Evolutionary conservation across 2,888 invertebrate genomes (phyloP), one percentile per base, ranked within the genome.

Genomic region (Tipula confusa): DNA sequence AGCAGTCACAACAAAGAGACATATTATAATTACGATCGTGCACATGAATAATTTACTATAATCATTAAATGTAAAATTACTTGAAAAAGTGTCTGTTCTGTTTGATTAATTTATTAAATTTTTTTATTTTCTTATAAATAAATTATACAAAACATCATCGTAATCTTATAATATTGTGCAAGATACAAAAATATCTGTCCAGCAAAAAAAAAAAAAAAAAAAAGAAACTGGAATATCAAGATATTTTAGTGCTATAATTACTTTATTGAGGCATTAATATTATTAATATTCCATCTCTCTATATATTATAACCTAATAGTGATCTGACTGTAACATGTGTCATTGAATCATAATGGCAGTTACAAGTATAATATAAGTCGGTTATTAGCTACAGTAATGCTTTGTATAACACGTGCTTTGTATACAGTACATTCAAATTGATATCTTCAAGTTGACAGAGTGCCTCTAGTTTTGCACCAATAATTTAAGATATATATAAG

Each of bases 91-190:
- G 43, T 43, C 43, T 15, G 15, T 24, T n/a, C 24, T 64, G 64
- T 64, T n/a, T 64, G 64, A 64, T 64, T 64, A 64, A 64, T 64
- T 64, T 64, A 64, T 24, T 64, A 64, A n/a, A 13, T n/a, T 43
- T 43, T 43, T 43, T 43, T 38, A 1, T 38, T 13, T 43, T n/a
- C n/a, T n/a, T n/a, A n/a, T n/a, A 43, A 38, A 38, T n/a, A n/a
- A 38, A 38, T 38, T 9, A 38, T 9, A 38, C 11, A 38, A 38
- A 38, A 38, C 9, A 13, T n/a, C 3, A 5, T 31, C 31, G 9
- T 38, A 43, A 43, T 43, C 43, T 43, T 43, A 43, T 43, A n/a
- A n/a, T n/a, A n/a, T n/a, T n/a, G 13, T 43, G 6, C 5, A n/a
- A 3, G 64, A 11, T 18, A 64, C 64, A 24, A 64, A 64, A 64